Base-by-base conservation (phyloP, 2,888 invertebrate species). In the Euzophera pinguis region DNA sequence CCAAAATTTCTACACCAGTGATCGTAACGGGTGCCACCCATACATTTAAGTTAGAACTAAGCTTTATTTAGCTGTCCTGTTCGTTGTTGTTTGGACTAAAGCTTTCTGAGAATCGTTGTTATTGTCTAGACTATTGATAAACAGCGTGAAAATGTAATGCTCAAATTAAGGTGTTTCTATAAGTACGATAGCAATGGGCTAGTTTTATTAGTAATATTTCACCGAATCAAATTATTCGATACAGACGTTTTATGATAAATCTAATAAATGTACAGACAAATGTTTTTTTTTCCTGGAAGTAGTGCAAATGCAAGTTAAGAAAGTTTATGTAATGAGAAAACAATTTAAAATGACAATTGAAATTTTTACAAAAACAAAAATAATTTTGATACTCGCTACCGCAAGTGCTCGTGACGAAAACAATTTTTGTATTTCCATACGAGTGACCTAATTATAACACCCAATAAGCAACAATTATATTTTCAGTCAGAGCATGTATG, bases 1-100 rank as follows among this genome's bases (percentile, higher is more conserved):
- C 47, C 42, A 7, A 47, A 50, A 41, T 53, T 56, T 58, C 54
- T 50, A 52, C 47, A 39, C 47, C 45, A 53, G 49, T 55, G 55
- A 32, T 49, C 52, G 48, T 48, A 57, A 54, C 55, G 37, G 55
- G 45, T 17, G 12, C 51, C 49, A 29, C 50, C 50, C 50, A 42
- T 54, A 50, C 16, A 50, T 45, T 50, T 39, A 50, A 49, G 50
- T 29, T 38, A 22, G 29, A 4, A 22, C 14, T 8, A 0, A 22
- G 38, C 14, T 45, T 45, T 37, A 48, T 48, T 37, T 17, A 27
- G 22, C 48, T 13, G 14, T 17, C 29, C 29, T 32, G 22, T 17
- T 10, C 32, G 14, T 32, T 27, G 22, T 42, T 45, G 29, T 32
- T 45, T 45, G 32, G 32, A 45, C 32, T 13, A 14, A 8, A 16